Base-by-base conservation (phyloP, 1,140 invertebrate species). In the Anoplophora glabripennis region DNA sequence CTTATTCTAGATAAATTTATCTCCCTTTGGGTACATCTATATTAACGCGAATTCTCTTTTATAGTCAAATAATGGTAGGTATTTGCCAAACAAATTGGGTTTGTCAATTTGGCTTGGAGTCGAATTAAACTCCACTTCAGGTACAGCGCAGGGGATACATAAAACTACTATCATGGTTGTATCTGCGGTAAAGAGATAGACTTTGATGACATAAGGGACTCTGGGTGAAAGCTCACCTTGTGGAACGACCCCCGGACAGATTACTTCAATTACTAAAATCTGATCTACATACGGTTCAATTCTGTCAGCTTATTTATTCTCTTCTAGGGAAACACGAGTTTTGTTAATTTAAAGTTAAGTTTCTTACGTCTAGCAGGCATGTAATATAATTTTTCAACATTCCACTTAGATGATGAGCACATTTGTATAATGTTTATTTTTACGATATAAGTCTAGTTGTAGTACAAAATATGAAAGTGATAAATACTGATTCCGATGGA, bases 161-260 rank as follows among this genome's bases (percentile, higher is more conserved):
- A 14, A 47, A 47, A 28, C 21, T 47, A 28, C 45, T 47, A 11
- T 28, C 21, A 28, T n/a, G 38, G 38, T 21, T 21, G 45, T 21
- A 28, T 47, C 45, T 15, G 21, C 21, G 21, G 21, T 28, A 28
- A n/a, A 47, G 45, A 28, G 18, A 47, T 18, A n/a, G 45, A 28
- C 21, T 28, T 47, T 47, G 45, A 47, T 47, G 45, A 47, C 45
- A 28, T 47, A 4, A 21, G 45, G 45, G 45, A 47, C 45, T 47
- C 21, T 47, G 45, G 45, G 45, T 15, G n/a, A 21, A 28, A 47
- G 14, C 14, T 14, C 21, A 47, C 45, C 14, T 28, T 47, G n/a
- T 28, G 45, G 45, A 47, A 47, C 18, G 35, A 37, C 53, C 52
- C 28, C 53, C 40, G 21, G 5, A 28, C 21, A 47, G 59, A 61